Conservation (phyloP, 2,797 vertebrate species). For the Phoeniculus purpureus region DNA sequence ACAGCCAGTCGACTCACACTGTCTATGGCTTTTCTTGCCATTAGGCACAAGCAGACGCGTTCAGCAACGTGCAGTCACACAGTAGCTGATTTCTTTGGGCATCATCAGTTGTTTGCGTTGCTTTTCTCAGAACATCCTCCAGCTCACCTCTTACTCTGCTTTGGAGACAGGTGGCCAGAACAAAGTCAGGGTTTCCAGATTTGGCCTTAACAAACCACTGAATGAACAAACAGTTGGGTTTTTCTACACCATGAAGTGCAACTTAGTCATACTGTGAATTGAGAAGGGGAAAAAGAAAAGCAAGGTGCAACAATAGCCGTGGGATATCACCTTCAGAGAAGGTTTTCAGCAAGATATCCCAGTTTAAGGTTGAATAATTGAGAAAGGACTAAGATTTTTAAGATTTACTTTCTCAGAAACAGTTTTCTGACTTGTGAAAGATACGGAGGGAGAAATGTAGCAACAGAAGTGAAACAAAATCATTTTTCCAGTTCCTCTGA, state of each 20-base stretch:
- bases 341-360: not conserved
- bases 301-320: not conserved
- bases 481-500: not conserved
- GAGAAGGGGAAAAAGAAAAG: not conserved
- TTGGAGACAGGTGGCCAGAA: not conserved
- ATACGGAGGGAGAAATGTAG: not conserved
- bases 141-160: not conserved
- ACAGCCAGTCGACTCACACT: not conserved
- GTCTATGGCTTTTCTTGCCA: not conserved
- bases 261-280: not conserved
- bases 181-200: not conserved
- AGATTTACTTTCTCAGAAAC: not conserved
- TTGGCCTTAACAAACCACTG: not conserved
- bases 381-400: not conserved
- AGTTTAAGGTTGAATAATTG: not conserved
- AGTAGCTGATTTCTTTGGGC: not conserved
- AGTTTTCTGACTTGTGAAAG: not conserved
- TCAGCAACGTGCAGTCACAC: not conserved
- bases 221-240: not conserved
- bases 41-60: not conserved
- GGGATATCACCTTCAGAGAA: not conserved
- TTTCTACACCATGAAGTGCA: not conserved
- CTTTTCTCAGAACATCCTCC: not conserved
- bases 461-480: not conserved
- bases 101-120: not conserved